Evolutionary conservation across 1,140 invertebrate genomes (phyloP).

Genomic region (Magallana angulata): DNA sequence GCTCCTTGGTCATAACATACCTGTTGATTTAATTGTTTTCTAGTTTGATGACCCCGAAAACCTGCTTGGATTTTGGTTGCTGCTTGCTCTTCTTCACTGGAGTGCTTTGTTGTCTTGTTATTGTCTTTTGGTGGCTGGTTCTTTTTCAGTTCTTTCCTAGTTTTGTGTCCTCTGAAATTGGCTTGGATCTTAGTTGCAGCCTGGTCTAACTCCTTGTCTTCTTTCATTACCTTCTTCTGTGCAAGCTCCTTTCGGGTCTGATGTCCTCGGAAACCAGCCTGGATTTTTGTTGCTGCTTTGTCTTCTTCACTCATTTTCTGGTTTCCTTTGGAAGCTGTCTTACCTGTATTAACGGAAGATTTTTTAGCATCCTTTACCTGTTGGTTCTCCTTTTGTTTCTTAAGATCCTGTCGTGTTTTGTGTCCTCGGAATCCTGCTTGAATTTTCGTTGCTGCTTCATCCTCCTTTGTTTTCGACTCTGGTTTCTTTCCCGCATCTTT

Average conservation of each 20-base stretch:
- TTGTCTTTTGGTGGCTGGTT: conserved; percentile 35
- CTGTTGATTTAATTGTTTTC: conserved; percentile 81
- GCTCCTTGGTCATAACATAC: conserved; percentile 13
- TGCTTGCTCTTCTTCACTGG: conserved; percentile 72
- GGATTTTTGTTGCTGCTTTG: conserved; percentile 83
- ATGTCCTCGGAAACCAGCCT: conserved; percentile 86
- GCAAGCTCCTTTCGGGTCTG: conserved; percentile 81
- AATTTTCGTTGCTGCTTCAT: conserved; percentile 85
- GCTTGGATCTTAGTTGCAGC: conserved; percentile 89
- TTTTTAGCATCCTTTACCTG: conserved; percentile 79
- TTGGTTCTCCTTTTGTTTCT: conserved; percentile 42
- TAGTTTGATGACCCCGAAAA: conserved; percentile 85
- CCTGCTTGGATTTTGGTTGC: conserved; percentile 85
- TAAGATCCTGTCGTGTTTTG: conserved; percentile 78
- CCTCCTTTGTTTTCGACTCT: conserved; percentile 16
- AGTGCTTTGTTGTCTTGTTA: neutral
- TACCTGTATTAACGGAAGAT: conserved; percentile 12
- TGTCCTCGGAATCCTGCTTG: conserved; percentile 88
- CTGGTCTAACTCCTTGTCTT: conserved; percentile 49
- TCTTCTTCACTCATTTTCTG: conserved; percentile 65
- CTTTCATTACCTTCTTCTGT: conserved; percentile 61
- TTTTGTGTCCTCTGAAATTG: conserved; percentile 86
- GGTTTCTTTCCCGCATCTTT: conserved; percentile 36
- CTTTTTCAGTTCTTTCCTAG: conserved; percentile 83
- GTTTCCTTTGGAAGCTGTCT: neutral